Base-by-base conservation (phyloP, 2,113 vertebrate species). In the Vanacampus margaritifer region DNA sequence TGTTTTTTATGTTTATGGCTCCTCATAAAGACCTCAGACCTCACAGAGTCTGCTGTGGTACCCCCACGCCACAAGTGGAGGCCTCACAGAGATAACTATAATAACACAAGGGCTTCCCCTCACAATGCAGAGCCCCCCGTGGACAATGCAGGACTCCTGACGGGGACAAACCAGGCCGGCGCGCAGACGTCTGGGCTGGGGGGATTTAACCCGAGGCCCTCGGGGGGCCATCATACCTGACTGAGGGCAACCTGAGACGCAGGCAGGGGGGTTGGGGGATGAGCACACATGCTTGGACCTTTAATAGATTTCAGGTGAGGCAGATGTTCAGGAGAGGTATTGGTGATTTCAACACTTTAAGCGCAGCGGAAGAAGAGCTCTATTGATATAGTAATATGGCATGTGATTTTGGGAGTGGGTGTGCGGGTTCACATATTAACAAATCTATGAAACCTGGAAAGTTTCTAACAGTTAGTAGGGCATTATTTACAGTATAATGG, bases 181-280 rank as follows among this genome's bases (percentile, higher is more conserved):
- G 23, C 23, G 23, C 12, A 62, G 60, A 62, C 60, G 60, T 62
- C 60, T 62, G 60, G 60, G 60, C 60, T 62, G 60, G 23, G 6
- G 54, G 14, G 60, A 62, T 62, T 62, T 62, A 41, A 62, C 39
- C 39, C 23, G 6, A 41, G 37, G 39, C 37, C 60, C 60, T 62
- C 26, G 7, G 60, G 60, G 39, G 60, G 60, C 39, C 60, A 43
- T 24, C 60, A 43, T 62, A 62, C 60, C 60, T 62, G 60, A 43
- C 37, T 43, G 60, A 43, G 60, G 60, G 60, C 60, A 62, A 62
- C 60, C 37, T 41, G 60, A 62, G 23, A 43, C 39, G 12, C 59
- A 24, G n/a, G 36, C 57, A 11, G 32, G 57, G 32, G 9, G 3
- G 58, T 6, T 9, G 60, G 60, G 39, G 60, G 60, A 23, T 16